phyloP scores from a whole-genome alignment of 2,797 vertebrate genomes.

The Rhinoraja longicauda region DNA sequence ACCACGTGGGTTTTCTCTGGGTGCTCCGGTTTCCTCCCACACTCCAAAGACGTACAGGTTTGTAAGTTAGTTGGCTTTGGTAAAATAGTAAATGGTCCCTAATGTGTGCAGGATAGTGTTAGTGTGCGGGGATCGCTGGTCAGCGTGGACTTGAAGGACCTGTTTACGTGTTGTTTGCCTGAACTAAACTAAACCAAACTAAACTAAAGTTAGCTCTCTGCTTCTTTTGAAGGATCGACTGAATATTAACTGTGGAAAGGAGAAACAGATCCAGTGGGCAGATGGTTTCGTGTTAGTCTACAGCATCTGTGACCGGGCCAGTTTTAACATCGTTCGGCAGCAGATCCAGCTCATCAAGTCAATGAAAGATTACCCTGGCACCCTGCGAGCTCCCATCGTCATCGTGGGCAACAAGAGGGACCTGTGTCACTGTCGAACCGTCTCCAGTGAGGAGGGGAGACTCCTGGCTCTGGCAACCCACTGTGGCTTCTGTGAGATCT shows the following conservation, averaged over 20 bases:
- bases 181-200: too few relatives aligned
- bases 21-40: too few relatives aligned
- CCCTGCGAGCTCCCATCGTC: slow-evolving; percentile 63
- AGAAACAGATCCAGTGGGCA: slow-evolving; percentile 68
- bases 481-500: slow-evolving; percentile 70
- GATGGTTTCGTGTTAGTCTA: slow-evolving; percentile 67
- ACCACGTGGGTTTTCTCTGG: too few relatives aligned
- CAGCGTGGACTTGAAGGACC: too few relatives aligned
- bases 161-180: too few relatives aligned
- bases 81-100: too few relatives aligned
- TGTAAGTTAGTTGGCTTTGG: too few relatives aligned
- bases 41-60: too few relatives aligned
- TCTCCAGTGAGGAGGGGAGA: slow-evolving; percentile 67
- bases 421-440: slow-evolving; percentile 58
- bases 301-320: slow-evolving; percentile 67
- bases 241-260: slow-evolving; percentile 49
- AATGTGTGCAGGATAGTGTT: too few relatives aligned
- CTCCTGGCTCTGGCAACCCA: slow-evolving; percentile 62
- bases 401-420: slow-evolving; percentile 70
- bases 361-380: slow-evolving; percentile 55
- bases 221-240: slow-evolving; percentile 46
- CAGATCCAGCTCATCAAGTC: slow-evolving; percentile 63
- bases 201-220: not conserved
- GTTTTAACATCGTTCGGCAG: slow-evolving; percentile 60
- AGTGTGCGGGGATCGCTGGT: too few relatives aligned